Conservation (phyloP, 2,113 vertebrate species). For the Ciconia maguari region DNA sequence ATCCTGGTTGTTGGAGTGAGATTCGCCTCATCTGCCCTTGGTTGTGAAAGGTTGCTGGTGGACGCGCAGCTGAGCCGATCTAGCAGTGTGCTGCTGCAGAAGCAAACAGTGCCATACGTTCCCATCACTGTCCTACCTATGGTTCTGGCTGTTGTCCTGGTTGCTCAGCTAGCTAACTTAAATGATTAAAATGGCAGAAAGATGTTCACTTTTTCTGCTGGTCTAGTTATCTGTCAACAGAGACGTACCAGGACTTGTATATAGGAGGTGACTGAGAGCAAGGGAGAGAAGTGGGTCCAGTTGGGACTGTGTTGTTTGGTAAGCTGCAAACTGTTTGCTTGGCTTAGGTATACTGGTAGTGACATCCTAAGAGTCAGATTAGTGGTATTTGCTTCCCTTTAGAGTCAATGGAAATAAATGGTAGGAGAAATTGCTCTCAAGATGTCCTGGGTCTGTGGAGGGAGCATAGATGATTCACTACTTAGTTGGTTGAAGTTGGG, state of each 20-base stretch:
- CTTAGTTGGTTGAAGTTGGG: neutral
- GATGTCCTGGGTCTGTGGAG: neutral
- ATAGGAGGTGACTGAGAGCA: neutral
- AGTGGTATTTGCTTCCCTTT: neutral
- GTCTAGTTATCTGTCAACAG: neutral
- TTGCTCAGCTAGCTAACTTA: neutral
- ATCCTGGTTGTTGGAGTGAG: neutral
- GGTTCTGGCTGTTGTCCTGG: neutral
- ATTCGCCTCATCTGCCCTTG: neutral
- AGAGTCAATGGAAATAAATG: no score
- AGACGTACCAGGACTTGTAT: neutral
- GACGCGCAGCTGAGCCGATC: neutral
- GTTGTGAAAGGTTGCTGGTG: neutral
- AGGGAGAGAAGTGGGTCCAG: neutral
- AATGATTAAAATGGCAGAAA: neutral
- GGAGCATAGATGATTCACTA: neutral
- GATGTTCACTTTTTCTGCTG: neutral
- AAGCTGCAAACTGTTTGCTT: neutral
- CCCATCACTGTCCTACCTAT: neutral
- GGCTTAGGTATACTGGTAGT: neutral
- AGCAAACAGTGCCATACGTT: neutral
- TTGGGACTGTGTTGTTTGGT: neutral
- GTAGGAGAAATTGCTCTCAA: neutral
- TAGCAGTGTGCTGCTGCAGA: no score
- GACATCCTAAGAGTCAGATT: no score